phyloP scores from a whole-genome alignment of 2,797 vertebrate species.

The Coreius guichenoti region DNA sequence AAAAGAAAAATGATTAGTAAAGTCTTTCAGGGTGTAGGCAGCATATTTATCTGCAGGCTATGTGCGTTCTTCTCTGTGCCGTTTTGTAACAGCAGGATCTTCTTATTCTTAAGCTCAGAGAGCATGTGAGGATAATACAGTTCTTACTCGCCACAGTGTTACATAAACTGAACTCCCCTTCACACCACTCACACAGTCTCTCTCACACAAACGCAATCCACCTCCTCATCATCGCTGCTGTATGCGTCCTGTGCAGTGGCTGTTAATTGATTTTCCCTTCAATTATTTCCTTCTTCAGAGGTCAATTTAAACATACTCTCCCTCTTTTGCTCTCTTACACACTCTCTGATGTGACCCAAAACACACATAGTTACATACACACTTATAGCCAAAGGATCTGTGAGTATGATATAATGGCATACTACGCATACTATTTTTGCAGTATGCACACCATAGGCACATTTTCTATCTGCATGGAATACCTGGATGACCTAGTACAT shows the following conservation, averaged over 20 bases:
- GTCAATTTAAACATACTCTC: slow-evolving; percentile 16
- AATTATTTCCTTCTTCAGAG: slow-evolving; percentile 9
- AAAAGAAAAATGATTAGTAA: slow-evolving; percentile 6
- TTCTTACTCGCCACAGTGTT: slow-evolving; percentile 35
- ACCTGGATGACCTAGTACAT: background rate
- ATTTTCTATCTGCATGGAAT: background rate
- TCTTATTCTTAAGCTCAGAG: slow-evolving; percentile 22
- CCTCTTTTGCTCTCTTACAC: background rate
- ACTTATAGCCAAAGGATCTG: background rate
- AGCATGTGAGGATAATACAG: slow-evolving; percentile 45
- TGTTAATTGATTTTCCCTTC: slow-evolving; percentile 37
- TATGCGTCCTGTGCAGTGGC: background rate
- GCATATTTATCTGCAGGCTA: slow-evolving; percentile 10
- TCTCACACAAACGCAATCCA: slow-evolving; percentile 9
- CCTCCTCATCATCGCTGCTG: slow-evolving; percentile 27
- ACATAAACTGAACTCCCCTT: slow-evolving; percentile 51
- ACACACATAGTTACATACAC: background rate
- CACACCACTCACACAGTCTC: slow-evolving; percentile 30
- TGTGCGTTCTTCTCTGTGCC: background rate
- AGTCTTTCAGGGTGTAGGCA: slow-evolving; percentile 21
- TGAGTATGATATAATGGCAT: background rate
- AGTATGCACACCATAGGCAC: background rate
- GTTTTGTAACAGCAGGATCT: slow-evolving; percentile 23
- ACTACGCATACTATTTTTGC: background rate
- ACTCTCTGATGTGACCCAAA: slow-evolving; percentile 2